Evolutionary conservation across 2,113 vertebrate species (phyloP), one percentile per base, ranked within the genome.

Genomic region (Panthera leo): DNA sequence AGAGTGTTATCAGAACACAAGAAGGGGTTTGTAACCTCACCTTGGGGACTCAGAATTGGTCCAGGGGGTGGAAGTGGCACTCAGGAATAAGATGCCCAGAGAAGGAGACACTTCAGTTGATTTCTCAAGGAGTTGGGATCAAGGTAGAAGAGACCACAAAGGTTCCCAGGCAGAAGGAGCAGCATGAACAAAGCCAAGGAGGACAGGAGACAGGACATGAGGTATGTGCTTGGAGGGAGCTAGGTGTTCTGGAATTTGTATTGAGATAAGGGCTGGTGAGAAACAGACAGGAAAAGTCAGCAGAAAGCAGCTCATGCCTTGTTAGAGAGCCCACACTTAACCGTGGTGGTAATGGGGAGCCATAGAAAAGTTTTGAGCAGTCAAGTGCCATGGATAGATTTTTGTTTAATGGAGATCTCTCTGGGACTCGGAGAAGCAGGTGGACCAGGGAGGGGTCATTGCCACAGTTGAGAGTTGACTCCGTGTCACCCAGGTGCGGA

Each of bases 51-150:
- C 82, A 82, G 65, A 82, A 80, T 34, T 21, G 39, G 21, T n/a
- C 14, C 4, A 14, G 45, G 16, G 21, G 2, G 7, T 13, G 5
- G 11, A 14, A 25, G 29, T 13, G 31, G 6, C 6, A 7, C 45
- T 63, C 14, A n/a, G 45, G 8, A 65, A 89, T 80, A 82, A 29
- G 18, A 18, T 55, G 34, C 42, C 63, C 79, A 14, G 5, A 78
- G 76, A 96, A 97, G 19, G 70, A 45, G 15, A 61, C 29, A 31
- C 42, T 19, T 68, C 31, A 34, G 10, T 21, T 78, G 55, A 63
- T 73, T 7, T 79, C 88, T 92, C 58, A 70, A 53, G 78, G 58
- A 89, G n/a, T 70, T 1, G 5, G 61, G 45, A 45, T 70, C 29
- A 23, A n/a, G n/a, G 34, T 42, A 68, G 85, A 90, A 61, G 51